Conservation (phyloP, 1,140 invertebrate genomes). For the Sitobion miscanthi region DNA sequence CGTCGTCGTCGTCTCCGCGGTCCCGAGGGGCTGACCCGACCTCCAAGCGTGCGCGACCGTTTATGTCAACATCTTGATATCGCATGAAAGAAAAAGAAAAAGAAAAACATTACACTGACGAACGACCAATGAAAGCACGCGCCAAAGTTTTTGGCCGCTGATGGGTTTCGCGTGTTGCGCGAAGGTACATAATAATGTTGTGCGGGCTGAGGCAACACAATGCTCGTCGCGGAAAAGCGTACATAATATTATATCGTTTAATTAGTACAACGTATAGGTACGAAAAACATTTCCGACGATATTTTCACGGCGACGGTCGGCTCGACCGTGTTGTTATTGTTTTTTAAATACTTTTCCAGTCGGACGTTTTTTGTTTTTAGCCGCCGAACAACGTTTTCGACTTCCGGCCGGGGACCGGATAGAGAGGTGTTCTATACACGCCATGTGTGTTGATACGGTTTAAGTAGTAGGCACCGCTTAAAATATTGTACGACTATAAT, state of each 20-base stretch:
- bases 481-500: no score
- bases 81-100: not conserved
- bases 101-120: not conserved
- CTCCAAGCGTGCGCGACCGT: not conserved
- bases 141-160: not conserved
- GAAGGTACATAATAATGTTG: not conserved
- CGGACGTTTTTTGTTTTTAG: not conserved
- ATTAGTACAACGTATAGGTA: no score
- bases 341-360: not conserved
- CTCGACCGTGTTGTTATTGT: not conserved
- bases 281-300: not conserved
- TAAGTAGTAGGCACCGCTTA: not conserved
- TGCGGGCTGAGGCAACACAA: not conserved
- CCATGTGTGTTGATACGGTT: not conserved
- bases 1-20: not conserved
- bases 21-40: conserved; percentile 35
- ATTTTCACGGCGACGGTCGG: not conserved
- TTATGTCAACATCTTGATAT: conserved; percentile 42
- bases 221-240: not conserved
- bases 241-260: no score
- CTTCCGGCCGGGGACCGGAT: not conserved
- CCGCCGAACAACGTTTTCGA: not conserved
- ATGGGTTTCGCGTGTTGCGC: not conserved
- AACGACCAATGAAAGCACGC: not conserved
- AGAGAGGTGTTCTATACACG: not conserved